phyloP scores from a whole-genome alignment of 2,113 vertebrate genomes.

The Neodontobutis hainanensis region DNA sequence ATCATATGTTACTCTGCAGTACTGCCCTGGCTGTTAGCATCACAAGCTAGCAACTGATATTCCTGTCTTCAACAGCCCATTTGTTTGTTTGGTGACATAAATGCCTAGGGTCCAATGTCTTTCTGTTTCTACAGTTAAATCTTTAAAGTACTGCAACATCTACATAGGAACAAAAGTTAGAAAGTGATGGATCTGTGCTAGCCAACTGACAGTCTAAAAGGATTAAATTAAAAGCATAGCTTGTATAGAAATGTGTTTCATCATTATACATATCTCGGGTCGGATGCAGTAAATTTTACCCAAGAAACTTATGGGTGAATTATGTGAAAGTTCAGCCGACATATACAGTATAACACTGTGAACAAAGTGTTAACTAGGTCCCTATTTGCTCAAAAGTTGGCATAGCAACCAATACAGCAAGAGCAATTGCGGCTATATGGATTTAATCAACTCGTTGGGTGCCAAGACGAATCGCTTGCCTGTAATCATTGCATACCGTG shows the following conservation, averaged over 20 bases:
- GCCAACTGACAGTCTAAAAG: no score
- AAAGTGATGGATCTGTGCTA: no score
- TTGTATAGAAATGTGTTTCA: background rate
- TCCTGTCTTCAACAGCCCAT: no score
- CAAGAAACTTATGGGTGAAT: background rate
- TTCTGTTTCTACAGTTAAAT: no score
- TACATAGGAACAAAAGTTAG: no score
- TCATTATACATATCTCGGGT: background rate
- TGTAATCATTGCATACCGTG: constrained; percentile 30
- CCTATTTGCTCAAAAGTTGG: constrained; percentile 51
- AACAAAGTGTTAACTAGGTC: constrained; percentile 41
- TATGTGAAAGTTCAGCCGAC: background rate
- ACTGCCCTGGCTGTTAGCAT: no score
- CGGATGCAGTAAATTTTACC: background rate
- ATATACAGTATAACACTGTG: constrained; percentile 23
- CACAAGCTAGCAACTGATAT: no score
- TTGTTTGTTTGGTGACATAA: no score
- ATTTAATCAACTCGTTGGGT: constrained; percentile 41
- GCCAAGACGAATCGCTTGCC: constrained; percentile 9
- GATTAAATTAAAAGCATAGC: constrained; percentile 1
- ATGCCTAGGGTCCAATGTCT: no score
- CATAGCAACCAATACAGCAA: constrained; percentile 51
- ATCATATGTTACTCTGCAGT: no score
- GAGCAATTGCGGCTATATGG: constrained; percentile 19
- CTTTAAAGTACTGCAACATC: no score